A percentile compares a stretch with the other conserved stretches of the same genome.
These are phyloP conservation scores for Pangasius macronema DNA, from an alignment of 2,797 vertebrate genomes.

Conservation along the genomic window DNA sequence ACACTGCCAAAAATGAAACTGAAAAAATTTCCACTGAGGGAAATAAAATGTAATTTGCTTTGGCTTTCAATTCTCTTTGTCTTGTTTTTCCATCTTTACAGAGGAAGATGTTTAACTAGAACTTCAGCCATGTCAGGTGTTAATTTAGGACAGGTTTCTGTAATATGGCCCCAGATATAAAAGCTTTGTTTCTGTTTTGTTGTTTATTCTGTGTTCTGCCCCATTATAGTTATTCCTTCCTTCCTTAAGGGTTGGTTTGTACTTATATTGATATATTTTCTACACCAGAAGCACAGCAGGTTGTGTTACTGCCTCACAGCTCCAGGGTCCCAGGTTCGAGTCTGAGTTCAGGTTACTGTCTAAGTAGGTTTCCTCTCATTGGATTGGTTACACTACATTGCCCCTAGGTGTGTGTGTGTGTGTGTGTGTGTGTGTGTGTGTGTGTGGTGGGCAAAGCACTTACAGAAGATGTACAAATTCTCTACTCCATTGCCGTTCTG, in stretches of 20 bases:
- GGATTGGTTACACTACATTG: background rate
- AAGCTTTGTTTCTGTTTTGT: background rate
- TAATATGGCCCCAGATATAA: background rate
- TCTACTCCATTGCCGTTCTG: background rate
- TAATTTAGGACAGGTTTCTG: background rate
- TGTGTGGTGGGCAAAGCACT: background rate
- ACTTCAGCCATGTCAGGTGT: background rate
- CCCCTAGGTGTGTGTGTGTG: no score
- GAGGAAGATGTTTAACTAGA: background rate
- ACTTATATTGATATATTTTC: background rate
- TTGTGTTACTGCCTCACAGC: background rate
- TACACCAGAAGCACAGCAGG: background rate
- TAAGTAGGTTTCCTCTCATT: background rate
- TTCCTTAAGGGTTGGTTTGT: background rate
- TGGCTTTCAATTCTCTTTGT: background rate
- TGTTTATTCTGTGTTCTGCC: background rate
- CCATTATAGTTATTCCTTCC: background rate
- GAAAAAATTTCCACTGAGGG: background rate
- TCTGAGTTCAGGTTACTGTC: background rate
- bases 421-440: no score
- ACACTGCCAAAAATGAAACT: no score
- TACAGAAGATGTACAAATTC: background rate
- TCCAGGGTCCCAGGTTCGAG: background rate
- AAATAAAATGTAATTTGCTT: background rate
- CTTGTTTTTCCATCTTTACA: background rate